Evolutionary conservation across 2,888 invertebrate genomes (phyloP).

Genomic region (Drosophila kanekoi): DNA sequence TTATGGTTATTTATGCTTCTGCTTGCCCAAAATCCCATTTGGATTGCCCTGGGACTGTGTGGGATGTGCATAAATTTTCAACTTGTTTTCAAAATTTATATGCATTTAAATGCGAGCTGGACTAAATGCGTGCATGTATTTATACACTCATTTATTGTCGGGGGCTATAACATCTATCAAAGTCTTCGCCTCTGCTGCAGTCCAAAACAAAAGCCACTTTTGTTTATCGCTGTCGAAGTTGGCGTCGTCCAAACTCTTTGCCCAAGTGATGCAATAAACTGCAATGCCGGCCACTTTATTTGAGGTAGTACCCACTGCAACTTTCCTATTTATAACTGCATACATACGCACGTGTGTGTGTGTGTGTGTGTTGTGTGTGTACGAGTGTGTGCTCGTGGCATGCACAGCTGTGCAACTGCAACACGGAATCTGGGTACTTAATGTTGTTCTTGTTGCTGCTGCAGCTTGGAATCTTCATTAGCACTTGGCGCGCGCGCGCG

Average conservation of each 20-base stretch:
- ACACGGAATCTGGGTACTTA: constrained; percentile 11
- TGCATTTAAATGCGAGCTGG: constrained; percentile 38
- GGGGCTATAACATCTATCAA: constrained; percentile 60
- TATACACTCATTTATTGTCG: constrained; percentile 11
- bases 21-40: constrained; percentile 27
- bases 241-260: constrained; percentile 34
- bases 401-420: constrained; percentile 20
- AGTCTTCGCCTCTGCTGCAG: constrained; percentile 39
- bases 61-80: constrained; percentile 55
- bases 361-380: too few species aligned
- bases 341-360: not conserved
- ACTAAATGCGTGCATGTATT: constrained; percentile 23
- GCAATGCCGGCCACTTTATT: constrained; percentile 32
- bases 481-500: constrained; percentile 40
- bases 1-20: constrained; percentile 32
- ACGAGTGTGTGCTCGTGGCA: constrained; percentile 7
- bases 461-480: constrained; percentile 49
- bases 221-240: constrained; percentile 49
- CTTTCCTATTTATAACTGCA: constrained; percentile 55
- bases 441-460: constrained; percentile 12
- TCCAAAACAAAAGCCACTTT: constrained; percentile 43
- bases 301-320: constrained; percentile 44
- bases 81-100: constrained; percentile 39
- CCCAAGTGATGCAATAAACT: constrained; percentile 51
- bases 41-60: constrained; percentile 35